A percentile compares a stretch with the other conserved stretches of the same genome.
Evolutionary conservation across 2,113 vertebrate species (phyloP).

Genomic region (Pao palembangensis): DNA sequence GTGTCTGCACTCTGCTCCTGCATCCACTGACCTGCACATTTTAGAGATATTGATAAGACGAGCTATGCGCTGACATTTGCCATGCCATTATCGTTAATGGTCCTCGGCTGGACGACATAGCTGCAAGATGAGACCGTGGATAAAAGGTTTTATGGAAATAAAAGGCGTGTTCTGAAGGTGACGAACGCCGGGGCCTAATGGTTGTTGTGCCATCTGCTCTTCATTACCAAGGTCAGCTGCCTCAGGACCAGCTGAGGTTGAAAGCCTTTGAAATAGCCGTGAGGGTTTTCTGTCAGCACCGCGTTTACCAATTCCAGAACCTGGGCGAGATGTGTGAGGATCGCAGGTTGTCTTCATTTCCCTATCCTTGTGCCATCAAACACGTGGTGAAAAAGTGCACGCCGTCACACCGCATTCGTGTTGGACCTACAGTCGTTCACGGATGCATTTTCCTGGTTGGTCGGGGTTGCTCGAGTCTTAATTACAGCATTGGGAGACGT

Average conservation of each 20-base stretch:
- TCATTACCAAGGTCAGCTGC: constrained; percentile 62
- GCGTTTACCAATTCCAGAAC: constrained; percentile 38
- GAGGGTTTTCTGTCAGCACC: constrained; percentile 40
- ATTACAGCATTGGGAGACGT: constrained; percentile 29
- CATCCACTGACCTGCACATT: constrained; percentile 65
- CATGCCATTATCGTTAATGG: constrained; percentile 53
- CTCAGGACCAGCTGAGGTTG: constrained; percentile 55
- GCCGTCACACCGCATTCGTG: constrained; percentile 9
- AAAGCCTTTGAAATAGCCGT: constrained; percentile 48
- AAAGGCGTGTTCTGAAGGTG: constrained; percentile 54
- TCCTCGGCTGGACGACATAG: constrained; percentile 33
- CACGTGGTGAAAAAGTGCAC: constrained; percentile 16
- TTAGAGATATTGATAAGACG: constrained; percentile 69
- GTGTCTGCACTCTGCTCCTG: constrained; percentile 50
- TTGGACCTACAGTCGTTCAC: constrained; percentile 18
- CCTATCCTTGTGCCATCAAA: constrained; percentile 18
- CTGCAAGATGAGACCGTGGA: constrained; percentile 38
- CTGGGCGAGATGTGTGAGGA: constrained; percentile 27
- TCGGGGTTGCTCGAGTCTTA: constrained; percentile 31
- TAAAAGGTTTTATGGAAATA: constrained; percentile 60
- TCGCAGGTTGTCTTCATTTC: constrained; percentile 28
- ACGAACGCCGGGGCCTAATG: constrained; percentile 55
- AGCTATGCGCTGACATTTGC: constrained; percentile 60
- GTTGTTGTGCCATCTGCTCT: constrained; percentile 52
- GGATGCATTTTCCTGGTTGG: constrained; percentile 29